Base-by-base conservation (phyloP, 2,113 vertebrate species). In the Aramus guarauna region DNA sequence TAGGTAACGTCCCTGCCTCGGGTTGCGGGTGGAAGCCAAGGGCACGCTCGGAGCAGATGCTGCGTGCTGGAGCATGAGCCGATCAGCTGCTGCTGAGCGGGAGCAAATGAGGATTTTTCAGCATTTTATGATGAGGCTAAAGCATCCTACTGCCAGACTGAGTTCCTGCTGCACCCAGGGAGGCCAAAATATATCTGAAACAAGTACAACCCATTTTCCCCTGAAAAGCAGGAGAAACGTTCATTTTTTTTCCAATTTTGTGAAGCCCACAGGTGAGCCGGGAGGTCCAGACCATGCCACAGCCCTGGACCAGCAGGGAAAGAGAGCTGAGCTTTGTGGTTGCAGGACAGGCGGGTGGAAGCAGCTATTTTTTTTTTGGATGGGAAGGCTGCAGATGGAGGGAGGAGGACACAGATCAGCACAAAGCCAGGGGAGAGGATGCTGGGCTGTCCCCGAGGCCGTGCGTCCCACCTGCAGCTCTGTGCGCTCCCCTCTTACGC, bases 351-450 rank as follows among this genome's bases (percentile, higher is more conserved):
- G 75, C 6, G 14, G 68, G 29, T 7, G 43, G 48, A 52, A 29
- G 37, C 8, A 48, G 63, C 50, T 12, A 3, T 5, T 24, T 2
- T 29, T 2, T 29, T 48, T 55, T 0, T n/a, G 30, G 74, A 32
- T 55, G 60, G 32, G 9, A 27, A 43, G 39, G 2, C 4, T 37
- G n/a, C 26, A 41, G 36, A 21, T 24, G 53, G 53, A 39, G 12
- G 32, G 19, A 48, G n/a, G 32, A 39, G 68, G 36, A 32, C 9
- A 9, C 6, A 5, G 68, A 36, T 16, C 32, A 39, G 77, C 39
- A 16, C 11, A 9, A 30, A 82, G 39, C 27, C 30, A 3, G 47
- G 39, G 29, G 4, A 41, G 53, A 62, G 39, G 83, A 13, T 9
- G 22, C 15, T 18, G n/a, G 32, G 55, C 47, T 36, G 47, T 26